Base-by-base conservation (phyloP, 2,113 vertebrate species). In the Amblyornis subalaris region DNA sequence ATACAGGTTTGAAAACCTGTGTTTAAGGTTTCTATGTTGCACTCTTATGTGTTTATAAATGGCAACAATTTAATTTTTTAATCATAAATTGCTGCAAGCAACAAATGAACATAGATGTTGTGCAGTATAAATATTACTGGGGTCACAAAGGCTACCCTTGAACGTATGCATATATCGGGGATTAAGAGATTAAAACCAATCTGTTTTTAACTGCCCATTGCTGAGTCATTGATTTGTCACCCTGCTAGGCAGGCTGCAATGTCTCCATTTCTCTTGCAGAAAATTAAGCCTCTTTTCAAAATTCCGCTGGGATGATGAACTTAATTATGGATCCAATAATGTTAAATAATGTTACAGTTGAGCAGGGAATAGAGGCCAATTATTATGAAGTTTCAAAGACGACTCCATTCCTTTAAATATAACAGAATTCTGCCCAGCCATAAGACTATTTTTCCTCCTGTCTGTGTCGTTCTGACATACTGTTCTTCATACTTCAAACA, bases 231-330 rank as follows among this genome's bases (percentile, higher is more conserved):
- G 77, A 38, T 88, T 93, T 83, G 50, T 65, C 85, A 22, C 80
- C 66, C 80, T 85, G 36, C 82, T 33, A 42, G 70, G 82, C 73
- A 76, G 76, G 51, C 73, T 9, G 15, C 61, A 66, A 3, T 8
- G 48, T 44, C 86, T 86, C 88, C 53, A 18, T 71, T 85, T 70
- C 90, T 88, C 69, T 66, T 85, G 74, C 67, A 96, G 90, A 79
- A 89, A 95, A 95, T 91, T 85, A 96, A 96, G 67, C 77, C 77
- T 96, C 83, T 95, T 87, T 92, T 82, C 88, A 91, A 89, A 84
- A 89, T 92, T 95, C 94, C 64, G 54, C 57, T 60, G 94, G 91
- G 83, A 95, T 82, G 79, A 93, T 77, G 82, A 96, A 90, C 91
- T 96, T 95, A 95, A 95, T 96, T 97, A 96, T 79, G 71, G 44